These are phyloP conservation scores for Pseudolaguvia tuberculata DNA, from an alignment of 2,113 vertebrate species.

Conservation along the genomic window DNA sequence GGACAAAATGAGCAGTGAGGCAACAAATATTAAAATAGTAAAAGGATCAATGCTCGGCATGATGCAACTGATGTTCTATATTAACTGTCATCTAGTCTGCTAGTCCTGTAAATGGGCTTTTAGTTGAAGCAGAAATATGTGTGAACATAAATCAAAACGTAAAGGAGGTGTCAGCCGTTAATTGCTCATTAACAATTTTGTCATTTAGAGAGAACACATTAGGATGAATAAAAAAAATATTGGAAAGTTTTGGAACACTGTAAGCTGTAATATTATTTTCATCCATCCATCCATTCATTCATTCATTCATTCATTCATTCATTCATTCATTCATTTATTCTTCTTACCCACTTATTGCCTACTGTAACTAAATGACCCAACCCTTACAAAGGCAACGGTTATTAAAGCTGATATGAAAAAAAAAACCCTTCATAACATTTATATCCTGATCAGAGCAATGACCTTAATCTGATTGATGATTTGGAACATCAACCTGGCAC, in stretches of 20 bases:
- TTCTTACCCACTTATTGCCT: too few species aligned
- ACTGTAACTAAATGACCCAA: too few species aligned
- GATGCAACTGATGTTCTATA: neutral
- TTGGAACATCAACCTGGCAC: neutral
- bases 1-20: slow-evolving; percentile 27
- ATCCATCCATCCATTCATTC: too few species aligned
- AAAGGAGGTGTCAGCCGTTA: neutral
- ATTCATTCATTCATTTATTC: too few species aligned
- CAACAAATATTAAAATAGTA: slow-evolving; percentile 28
- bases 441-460: neutral
- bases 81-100: neutral
- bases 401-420: neutral
- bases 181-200: neutral
- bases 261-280: too few species aligned
- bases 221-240: neutral
- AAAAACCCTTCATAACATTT: neutral
- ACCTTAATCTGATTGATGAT: neutral
- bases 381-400: neutral
- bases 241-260: too few species aligned
- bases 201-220: neutral
- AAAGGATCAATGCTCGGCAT: slow-evolving; percentile 24
- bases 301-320: too few species aligned
- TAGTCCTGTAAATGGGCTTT: neutral
- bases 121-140: neutral
- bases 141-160: neutral